Evolutionary conservation across 2,113 vertebrate genomes (phyloP).

Genomic region (Rhombomys opimus): DNA sequence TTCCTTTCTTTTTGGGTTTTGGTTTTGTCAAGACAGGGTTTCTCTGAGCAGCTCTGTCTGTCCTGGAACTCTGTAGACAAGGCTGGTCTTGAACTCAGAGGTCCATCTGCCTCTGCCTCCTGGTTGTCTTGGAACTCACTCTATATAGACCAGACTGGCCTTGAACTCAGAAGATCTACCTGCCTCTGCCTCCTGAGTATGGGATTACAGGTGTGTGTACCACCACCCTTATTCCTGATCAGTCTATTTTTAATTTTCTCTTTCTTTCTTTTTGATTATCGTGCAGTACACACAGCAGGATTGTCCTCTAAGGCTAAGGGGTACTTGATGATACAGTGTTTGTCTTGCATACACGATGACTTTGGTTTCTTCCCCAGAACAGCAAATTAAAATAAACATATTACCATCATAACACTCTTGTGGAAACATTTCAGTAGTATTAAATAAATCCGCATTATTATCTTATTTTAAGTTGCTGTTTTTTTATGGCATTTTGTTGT

Average conservation of each 20-base stretch:
- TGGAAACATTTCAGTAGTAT: not conserved
- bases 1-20: not conserved
- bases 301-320: not conserved
- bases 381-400: not conserved
- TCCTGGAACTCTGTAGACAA: not conserved
- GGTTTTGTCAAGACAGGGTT: not conserved
- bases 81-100: not conserved
- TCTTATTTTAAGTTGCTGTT: not conserved
- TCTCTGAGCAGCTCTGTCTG: not conserved
- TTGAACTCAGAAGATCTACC: not conserved
- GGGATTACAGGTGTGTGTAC: not conserved
- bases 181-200: not conserved
- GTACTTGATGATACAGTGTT: not conserved
- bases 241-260: not conserved
- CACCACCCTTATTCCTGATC: not conserved
- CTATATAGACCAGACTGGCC: not conserved
- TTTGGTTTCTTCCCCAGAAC: not conserved
- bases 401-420: not conserved
- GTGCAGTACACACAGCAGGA: not conserved
- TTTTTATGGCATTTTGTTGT: not conserved
- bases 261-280: not conserved
- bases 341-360: not conserved
- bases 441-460: not conserved
- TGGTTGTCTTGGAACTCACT: not conserved
- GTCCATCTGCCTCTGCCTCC: not conserved